Evolutionary conservation across 1,140 invertebrate species (phyloP).

Genomic region (Drosophila burlai): DNA sequence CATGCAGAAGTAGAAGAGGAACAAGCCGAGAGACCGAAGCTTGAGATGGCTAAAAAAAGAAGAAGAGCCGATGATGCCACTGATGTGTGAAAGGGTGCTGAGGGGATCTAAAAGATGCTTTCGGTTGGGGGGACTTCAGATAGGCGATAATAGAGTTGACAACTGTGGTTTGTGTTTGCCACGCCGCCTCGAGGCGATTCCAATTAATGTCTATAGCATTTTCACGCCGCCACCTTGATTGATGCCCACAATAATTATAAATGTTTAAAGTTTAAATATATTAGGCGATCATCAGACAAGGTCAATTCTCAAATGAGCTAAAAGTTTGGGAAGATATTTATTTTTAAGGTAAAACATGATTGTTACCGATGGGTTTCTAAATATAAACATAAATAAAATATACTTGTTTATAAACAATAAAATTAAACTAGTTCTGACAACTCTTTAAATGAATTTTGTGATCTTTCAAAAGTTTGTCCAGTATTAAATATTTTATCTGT

Average conservation of each 20-base stretch:
- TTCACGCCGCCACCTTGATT: constrained; percentile 68
- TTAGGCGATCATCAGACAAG: background rate
- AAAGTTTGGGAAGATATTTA: background rate
- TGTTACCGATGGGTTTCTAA: too few relatives aligned
- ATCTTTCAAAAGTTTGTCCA: too few relatives aligned
- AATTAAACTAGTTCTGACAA: too few relatives aligned
- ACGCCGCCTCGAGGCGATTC: constrained; percentile 28
- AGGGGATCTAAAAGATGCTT: constrained; percentile 16
- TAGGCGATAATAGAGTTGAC: constrained; percentile 33
- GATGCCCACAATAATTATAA: constrained; percentile 63
- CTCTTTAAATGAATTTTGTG: too few relatives aligned
- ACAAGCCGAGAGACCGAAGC: constrained; percentile 11
- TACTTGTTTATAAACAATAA: too few relatives aligned
- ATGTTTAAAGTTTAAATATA: constrained; percentile 23
- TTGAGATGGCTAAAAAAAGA: constrained; percentile 21
- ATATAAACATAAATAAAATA: too few relatives aligned
- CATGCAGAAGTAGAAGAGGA: constrained; percentile 48
- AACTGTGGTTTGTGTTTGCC: constrained; percentile 49
- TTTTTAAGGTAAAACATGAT: too few relatives aligned
- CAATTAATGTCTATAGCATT: constrained; percentile 69
- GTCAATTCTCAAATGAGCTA: background rate
- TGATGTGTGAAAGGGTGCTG: constrained; percentile 52
- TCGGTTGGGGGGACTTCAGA: constrained; percentile 19
- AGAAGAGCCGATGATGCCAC: constrained; percentile 38
- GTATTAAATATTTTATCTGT: too few relatives aligned